These are phyloP conservation scores for Coreius guichenoti DNA, from an alignment of 2,797 vertebrate species.

Conservation along the genomic window DNA sequence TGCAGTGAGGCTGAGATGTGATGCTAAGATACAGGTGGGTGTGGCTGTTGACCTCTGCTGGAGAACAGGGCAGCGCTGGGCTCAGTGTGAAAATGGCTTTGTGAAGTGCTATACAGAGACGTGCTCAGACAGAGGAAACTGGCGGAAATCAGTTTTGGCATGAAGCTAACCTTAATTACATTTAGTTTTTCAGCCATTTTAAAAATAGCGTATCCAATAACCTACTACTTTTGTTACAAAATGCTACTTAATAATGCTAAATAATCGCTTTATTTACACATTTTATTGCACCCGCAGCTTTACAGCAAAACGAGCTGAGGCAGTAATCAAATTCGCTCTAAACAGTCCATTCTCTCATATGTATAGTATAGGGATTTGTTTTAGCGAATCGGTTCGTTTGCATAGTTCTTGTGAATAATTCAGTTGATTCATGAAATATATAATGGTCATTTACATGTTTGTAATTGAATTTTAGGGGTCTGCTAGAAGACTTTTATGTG, in stretches of 20 bases:
- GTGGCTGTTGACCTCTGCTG: conserved; percentile 43
- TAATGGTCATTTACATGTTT: background rate
- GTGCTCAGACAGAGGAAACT: conserved; percentile 39
- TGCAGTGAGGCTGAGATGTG: conserved; percentile 36
- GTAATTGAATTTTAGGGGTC: background rate
- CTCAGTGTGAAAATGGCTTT: conserved; percentile 64
- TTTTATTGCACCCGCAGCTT: background rate
- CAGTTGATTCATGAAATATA: background rate
- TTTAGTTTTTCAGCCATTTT: background rate
- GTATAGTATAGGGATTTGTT: background rate
- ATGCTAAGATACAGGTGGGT: conserved; percentile 38
- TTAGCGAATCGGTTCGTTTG: background rate
- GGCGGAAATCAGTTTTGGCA: background rate
- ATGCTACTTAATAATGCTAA: background rate
- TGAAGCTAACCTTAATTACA: background rate
- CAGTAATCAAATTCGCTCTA: background rate
- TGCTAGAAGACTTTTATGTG: background rate
- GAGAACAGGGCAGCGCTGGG: conserved; percentile 45
- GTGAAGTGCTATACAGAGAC: conserved; percentile 63
- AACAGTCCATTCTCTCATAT: background rate
- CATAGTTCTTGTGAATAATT: background rate
- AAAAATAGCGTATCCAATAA: background rate
- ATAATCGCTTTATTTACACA: conserved; percentile 3
- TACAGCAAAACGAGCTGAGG: background rate
- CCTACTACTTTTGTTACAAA: background rate